Conservation (phyloP, 1,140 invertebrate species). For the Periplaneta americana region DNA sequence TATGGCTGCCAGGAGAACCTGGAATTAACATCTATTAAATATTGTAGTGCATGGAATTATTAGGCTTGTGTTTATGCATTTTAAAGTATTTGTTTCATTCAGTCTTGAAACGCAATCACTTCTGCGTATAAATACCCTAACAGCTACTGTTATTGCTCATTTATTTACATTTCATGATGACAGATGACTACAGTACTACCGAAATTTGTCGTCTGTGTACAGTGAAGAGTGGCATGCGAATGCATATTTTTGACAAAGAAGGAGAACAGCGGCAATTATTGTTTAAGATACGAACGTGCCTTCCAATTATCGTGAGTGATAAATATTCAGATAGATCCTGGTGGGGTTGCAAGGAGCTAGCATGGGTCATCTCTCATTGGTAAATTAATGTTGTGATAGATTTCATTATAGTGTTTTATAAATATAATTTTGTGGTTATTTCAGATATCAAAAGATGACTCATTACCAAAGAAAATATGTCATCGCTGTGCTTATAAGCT, state of each 20-base stretch:
- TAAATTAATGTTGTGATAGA: neutral
- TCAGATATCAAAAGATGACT: constrained; percentile 64
- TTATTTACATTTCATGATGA: neutral
- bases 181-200: constrained; percentile 26
- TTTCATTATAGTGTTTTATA: too few relatives aligned
- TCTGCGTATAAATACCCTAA: too few relatives aligned
- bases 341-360: too few relatives aligned
- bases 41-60: neutral
- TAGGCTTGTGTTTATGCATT: neutral
- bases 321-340: too few relatives aligned
- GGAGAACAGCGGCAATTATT: constrained; percentile 60
- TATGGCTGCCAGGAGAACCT: neutral
- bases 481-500: constrained; percentile 55
- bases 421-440: constrained; percentile 18
- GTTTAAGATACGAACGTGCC: constrained; percentile 59
- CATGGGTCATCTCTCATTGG: neutral
- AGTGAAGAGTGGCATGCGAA: constrained; percentile 52
- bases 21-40: neutral
- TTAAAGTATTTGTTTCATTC: neutral
- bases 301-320: constrained; percentile 54
- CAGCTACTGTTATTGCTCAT: neutral
- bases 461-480: constrained; percentile 62
- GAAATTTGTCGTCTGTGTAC: constrained; percentile 62
- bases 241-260: constrained; percentile 64
- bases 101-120: neutral